These are phyloP conservation scores for Ommatoiulus sabulosus DNA, from an alignment of 2,888 invertebrate genomes.

Conservation along the genomic window DNA sequence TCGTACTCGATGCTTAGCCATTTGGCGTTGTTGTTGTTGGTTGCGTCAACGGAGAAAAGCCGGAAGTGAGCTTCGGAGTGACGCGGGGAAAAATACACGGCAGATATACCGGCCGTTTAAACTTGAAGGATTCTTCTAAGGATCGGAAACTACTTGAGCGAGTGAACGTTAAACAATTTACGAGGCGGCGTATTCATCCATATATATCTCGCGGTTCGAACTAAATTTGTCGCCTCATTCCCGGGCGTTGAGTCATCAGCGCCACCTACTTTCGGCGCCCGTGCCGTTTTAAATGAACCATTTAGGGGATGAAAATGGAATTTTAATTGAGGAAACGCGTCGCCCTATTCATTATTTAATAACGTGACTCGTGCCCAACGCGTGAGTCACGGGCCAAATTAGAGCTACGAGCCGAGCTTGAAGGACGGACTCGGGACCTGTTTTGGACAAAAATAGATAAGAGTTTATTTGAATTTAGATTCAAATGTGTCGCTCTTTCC, in stretches of 20 bases:
- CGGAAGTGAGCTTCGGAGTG: too few relatives aligned
- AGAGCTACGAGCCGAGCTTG: not conserved
- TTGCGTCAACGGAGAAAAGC: too few relatives aligned
- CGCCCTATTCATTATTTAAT: not conserved
- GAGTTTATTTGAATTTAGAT: too few relatives aligned
- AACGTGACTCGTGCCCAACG: not conserved
- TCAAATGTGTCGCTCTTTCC: too few relatives aligned
- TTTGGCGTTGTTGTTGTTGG: too few relatives aligned
- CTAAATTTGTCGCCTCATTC: not conserved
- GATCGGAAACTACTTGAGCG: too few relatives aligned
- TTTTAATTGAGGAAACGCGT: slow-evolving; percentile 34
- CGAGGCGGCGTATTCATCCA: not conserved
- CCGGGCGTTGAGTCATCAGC: not conserved
- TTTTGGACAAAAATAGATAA: not conserved
- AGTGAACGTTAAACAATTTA: too few relatives aligned
- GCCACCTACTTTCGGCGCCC: not conserved
- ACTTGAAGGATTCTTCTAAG: too few relatives aligned
- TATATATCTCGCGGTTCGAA: too few relatives aligned
- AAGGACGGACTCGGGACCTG: not conserved
- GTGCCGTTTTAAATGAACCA: not conserved
- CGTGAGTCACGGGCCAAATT: not conserved
- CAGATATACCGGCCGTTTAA: too few relatives aligned
- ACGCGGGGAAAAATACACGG: too few relatives aligned
- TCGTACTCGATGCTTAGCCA: too few relatives aligned
- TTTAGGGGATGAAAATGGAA: not conserved